phyloP scores from a whole-genome alignment of 2,113 vertebrate genomes.

The Pseudorhombus dupliciocellatus region DNA sequence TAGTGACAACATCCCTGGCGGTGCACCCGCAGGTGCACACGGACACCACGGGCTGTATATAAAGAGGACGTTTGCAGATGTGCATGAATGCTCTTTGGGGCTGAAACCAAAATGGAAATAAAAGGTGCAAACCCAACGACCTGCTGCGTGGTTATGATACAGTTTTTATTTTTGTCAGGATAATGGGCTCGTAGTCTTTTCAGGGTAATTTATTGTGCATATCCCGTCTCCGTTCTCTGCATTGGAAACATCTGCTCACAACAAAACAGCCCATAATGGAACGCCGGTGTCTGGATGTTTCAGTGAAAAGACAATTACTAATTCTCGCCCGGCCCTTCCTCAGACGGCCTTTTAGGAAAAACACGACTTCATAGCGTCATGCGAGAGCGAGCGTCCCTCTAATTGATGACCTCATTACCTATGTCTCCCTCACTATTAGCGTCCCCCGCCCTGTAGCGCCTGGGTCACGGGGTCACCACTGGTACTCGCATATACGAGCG shows the following conservation, averaged over 20 bases:
- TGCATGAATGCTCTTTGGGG: not conserved
- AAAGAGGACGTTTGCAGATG: not conserved
- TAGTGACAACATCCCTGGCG: constrained; percentile 6
- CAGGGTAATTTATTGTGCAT: constrained; percentile 45
- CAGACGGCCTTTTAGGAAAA: constrained; percentile 42
- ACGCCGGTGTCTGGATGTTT: constrained; percentile 29
- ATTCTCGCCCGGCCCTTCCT: constrained; percentile 36
- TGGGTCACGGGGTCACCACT: constrained; percentile 55
- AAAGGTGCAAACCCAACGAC: constrained; percentile 2
- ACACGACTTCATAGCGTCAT: constrained; percentile 57
- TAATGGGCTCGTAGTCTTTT: constrained; percentile 49
- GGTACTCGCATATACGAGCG: constrained; percentile 57
- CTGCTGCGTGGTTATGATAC: not conserved
- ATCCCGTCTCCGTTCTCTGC: constrained; percentile 35
- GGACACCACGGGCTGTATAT: not conserved
- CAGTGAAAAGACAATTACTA: constrained; percentile 54
- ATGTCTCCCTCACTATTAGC: constrained; percentile 63
- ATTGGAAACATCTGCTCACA: constrained; percentile 54
- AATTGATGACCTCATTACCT: constrained; percentile 74
- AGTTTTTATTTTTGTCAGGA: constrained; percentile 37
- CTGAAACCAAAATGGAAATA: constrained; percentile 22
- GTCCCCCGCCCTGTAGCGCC: constrained; percentile 17
- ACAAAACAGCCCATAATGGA: constrained; percentile 45
- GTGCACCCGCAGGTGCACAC: not conserved
- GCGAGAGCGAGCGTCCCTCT: constrained; percentile 57